Conservation (phyloP, 2,888 invertebrate genomes). For the Drosophila vallismaia region DNA sequence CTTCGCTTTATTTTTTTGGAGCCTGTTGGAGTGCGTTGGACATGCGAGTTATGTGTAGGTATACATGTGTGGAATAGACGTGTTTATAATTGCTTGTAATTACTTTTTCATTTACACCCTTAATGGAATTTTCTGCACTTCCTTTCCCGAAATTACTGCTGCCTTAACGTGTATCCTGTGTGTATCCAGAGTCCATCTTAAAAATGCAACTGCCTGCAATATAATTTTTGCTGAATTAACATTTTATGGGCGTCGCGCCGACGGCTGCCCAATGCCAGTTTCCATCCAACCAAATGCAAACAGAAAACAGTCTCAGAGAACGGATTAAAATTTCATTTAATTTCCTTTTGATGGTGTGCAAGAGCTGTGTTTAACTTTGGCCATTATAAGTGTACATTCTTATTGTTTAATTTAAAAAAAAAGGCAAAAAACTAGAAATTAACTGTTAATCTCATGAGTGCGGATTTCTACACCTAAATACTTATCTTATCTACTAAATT, state of each 20-base stretch:
- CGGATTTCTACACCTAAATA: too few species aligned
- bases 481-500: background rate
- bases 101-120: slow-evolving; percentile 60
- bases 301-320: slow-evolving; percentile 16
- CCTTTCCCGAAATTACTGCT: slow-evolving; percentile 10
- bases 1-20: slow-evolving; percentile 12
- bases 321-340: slow-evolving; percentile 52
- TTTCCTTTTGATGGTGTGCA: slow-evolving; percentile 20
- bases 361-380: background rate
- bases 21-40: slow-evolving; percentile 2
- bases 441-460: background rate
- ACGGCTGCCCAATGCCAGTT: background rate
- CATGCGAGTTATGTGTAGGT: slow-evolving; percentile 11
- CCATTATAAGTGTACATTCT: background rate
- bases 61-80: slow-evolving; percentile 57
- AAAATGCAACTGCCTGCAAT: slow-evolving; percentile 38
- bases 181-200: slow-evolving; percentile 16
- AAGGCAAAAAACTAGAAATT: background rate
- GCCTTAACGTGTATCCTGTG: background rate
- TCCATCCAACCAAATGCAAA: slow-evolving; percentile 1
- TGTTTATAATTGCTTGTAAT: slow-evolving; percentile 65
- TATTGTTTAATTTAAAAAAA: background rate
- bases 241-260: slow-evolving; percentile 42
- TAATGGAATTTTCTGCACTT: slow-evolving; percentile 38
- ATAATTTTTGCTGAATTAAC: slow-evolving; percentile 51